phyloP scores from a whole-genome alignment of 1,140 invertebrate genomes.

The Nasonia giraulti region DNA sequence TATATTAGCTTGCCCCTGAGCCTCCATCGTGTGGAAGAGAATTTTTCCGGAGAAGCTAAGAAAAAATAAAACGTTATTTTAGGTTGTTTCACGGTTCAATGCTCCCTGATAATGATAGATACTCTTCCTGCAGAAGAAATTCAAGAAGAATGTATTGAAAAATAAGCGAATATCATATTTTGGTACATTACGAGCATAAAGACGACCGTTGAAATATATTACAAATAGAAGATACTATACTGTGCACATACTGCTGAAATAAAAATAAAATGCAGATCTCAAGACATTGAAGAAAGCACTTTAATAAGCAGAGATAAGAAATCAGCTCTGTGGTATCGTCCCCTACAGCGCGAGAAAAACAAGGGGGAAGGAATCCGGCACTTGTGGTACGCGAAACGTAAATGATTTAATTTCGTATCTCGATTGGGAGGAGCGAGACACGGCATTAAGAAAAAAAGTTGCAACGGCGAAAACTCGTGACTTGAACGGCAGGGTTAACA shows the following conservation, averaged over 20 bases:
- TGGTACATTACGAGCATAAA: no score
- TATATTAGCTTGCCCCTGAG: constrained; percentile 54
- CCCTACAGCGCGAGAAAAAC: neutral
- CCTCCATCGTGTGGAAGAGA: constrained; percentile 38
- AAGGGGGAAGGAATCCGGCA: constrained; percentile 35
- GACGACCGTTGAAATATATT: no score
- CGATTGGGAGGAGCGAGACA: constrained; percentile 9
- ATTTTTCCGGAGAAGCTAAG: constrained; percentile 45
- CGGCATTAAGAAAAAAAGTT: neutral
- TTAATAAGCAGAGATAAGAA: constrained; percentile 16
- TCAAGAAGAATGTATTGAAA: no score
- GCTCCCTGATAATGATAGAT: constrained; percentile 56
- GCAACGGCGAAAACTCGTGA: constrained; percentile 1
- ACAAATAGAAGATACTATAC: no score
- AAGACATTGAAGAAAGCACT: neutral
- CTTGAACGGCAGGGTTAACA: neutral
- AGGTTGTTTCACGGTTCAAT: constrained; percentile 52
- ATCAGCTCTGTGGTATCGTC: neutral
- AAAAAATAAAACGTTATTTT: constrained; percentile 59
- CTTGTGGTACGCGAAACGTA: constrained; percentile 47
- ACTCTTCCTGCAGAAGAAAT: neutral
- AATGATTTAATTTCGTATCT: constrained; percentile 59
- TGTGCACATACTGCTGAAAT: no score
- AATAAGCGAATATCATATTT: no score
- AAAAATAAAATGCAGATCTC: neutral